These are phyloP conservation scores for Ruditapes philippinarum DNA, from an alignment of 1,140 invertebrate species.

Conservation along the genomic window DNA sequence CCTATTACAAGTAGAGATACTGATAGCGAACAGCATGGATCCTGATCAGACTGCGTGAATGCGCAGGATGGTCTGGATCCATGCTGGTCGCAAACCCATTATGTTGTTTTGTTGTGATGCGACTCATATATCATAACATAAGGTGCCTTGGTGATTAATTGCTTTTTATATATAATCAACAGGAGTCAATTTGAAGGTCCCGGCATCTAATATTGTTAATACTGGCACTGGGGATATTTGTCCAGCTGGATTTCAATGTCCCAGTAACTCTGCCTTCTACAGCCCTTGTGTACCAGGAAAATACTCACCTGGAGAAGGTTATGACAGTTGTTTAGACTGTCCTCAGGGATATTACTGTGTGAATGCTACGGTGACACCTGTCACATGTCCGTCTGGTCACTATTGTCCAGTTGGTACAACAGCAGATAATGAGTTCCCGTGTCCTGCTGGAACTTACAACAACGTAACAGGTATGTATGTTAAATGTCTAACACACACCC, in stretches of 20 bases:
- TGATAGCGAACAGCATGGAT: too few relatives aligned
- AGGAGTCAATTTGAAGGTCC: constrained; percentile 82
- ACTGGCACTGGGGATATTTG: constrained; percentile 82
- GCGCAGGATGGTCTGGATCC: too few relatives aligned
- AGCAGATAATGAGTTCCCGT: constrained; percentile 80
- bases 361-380: constrained; percentile 82
- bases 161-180: too few relatives aligned
- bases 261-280: constrained; percentile 79
- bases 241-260: constrained; percentile 82
- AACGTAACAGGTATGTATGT: constrained; percentile 80
- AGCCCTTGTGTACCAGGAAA: constrained; percentile 78
- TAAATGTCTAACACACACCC: too few relatives aligned
- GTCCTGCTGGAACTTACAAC: constrained; percentile 83
- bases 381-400: constrained; percentile 80
- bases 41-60: too few relatives aligned
- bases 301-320: constrained; percentile 76
- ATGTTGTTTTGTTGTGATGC: too few relatives aligned
- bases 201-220: constrained; percentile 67
- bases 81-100: too few relatives aligned
- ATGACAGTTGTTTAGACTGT: constrained; percentile 76
- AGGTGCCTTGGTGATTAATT: too few relatives aligned
- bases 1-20: too few relatives aligned
- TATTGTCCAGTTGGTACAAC: constrained; percentile 82
- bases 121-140: too few relatives aligned
- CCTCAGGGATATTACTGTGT: constrained; percentile 82